A percentile compares a stretch with the other conserved stretches of the same genome.
phyloP scores from a whole-genome alignment of 2,797 vertebrate genomes.

The Trachops cirrhosus region DNA sequence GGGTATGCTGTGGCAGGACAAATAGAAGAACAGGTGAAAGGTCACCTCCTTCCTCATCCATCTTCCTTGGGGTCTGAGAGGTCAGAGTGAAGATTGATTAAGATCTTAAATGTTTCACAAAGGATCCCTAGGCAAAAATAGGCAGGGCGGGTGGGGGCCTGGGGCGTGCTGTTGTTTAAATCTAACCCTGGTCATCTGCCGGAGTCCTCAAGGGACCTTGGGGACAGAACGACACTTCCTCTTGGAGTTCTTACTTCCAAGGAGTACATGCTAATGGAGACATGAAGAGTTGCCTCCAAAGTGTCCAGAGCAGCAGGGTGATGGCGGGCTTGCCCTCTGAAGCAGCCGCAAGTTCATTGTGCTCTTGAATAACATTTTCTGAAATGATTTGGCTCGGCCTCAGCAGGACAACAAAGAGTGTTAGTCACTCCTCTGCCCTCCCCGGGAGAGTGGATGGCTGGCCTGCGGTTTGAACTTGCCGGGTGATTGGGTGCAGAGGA shows the following conservation, averaged over 20 bases:
- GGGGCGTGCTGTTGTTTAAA: conserved; percentile 80
- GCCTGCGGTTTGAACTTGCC: conserved; percentile 67
- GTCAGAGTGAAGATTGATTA: conserved; percentile 94
- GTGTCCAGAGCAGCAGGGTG: conserved; percentile 62
- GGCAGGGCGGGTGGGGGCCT: conserved; percentile 65
- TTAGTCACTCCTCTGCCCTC: conserved; percentile 54
- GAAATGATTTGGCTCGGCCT: conserved; percentile 45
- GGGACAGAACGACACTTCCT: conserved; percentile 75
- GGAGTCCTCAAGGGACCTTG: conserved; percentile 57
- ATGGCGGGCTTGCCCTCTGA: conserved; percentile 59
- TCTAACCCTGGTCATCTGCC: conserved; percentile 81
- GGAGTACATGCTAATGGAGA: conserved; percentile 56
- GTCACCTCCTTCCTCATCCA: conserved; percentile 91
- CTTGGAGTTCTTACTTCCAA: conserved; percentile 54
- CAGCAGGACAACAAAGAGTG: conserved; percentile 42
- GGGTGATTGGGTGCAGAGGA: not conserved
- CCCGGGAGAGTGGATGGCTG: conserved; percentile 31
- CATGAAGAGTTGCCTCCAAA: not conserved
- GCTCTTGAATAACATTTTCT: conserved; percentile 62
- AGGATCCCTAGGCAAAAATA: conserved; percentile 84
- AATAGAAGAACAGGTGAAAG: conserved; percentile 89
- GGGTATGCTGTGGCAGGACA: conserved; percentile 81
- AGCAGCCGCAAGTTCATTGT: conserved; percentile 73
- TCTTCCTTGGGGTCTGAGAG: conserved; percentile 88
- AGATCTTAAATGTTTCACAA: conserved; percentile 95